These are phyloP conservation scores for Molanna angustata DNA, from an alignment of 2,888 invertebrate species.

Conservation along the genomic window DNA sequence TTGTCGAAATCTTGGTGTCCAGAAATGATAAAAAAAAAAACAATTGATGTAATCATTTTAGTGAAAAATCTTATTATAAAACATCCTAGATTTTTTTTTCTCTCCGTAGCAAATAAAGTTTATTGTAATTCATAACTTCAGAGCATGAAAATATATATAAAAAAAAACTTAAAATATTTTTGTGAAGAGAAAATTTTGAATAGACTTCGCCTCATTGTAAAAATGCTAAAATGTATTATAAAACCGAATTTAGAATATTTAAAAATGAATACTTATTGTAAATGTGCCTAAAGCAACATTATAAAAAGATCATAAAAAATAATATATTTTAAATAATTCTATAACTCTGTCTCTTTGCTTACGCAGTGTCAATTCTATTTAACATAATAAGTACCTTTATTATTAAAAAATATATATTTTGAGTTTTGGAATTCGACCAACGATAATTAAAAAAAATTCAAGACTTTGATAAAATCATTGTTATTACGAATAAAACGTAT, in stretches of 20 bases:
- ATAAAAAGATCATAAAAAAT: constrained; percentile 14
- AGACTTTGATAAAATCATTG: no score
- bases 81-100: no score
- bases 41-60: no score
- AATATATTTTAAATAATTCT: constrained; percentile 19
- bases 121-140: no score
- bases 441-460: no score
- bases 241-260: constrained; percentile 31
- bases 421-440: no score
- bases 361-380: constrained; percentile 15
- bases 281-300: constrained; percentile 32
- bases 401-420: not conserved
- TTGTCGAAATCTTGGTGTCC: constrained; percentile 27
- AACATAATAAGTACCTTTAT: not conserved
- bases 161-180: constrained; percentile 26
- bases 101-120: no score
- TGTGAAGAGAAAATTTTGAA: constrained; percentile 24
- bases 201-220: constrained; percentile 19
- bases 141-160: no score
- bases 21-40: constrained; percentile 12
- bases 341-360: constrained; percentile 15
- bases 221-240: constrained; percentile 21
- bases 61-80: no score
- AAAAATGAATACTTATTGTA: constrained; percentile 29
- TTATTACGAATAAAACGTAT: no score